Percentiles rank a stretch among this genome's conserved stretches.
These are phyloP conservation scores for Thymelicus sylvestris DNA, from an alignment of 2,888 invertebrate species.

Conservation along the genomic window DNA sequence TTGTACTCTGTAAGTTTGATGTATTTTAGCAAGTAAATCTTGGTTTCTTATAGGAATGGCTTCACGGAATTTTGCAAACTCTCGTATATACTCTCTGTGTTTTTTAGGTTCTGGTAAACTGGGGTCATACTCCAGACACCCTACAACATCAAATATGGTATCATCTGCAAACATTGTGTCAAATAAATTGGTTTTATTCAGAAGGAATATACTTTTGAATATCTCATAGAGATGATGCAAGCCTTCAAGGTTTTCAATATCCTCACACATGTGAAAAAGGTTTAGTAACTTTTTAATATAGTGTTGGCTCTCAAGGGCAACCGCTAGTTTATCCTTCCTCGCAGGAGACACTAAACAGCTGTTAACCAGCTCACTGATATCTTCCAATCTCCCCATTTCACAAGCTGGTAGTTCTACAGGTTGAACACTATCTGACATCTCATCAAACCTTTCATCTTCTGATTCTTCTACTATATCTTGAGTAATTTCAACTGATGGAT, in stretches of 20 bases:
- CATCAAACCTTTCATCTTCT: slow-evolving; percentile 98
- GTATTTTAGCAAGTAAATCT: slow-evolving; percentile 98
- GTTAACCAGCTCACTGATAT: slow-evolving; percentile 96
- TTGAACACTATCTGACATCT: slow-evolving; percentile 97
- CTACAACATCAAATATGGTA: slow-evolving; percentile 98
- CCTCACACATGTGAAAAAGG: slow-evolving; percentile 98
- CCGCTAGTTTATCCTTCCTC: slow-evolving; percentile 96
- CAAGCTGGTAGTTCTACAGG: slow-evolving; percentile 98
- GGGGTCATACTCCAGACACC: slow-evolving; percentile 99
- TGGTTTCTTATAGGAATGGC: slow-evolving; percentile 97
- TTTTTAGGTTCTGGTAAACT: slow-evolving; percentile 92
- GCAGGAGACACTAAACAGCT: slow-evolving; percentile 95
- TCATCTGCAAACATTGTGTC: slow-evolving; percentile 99
- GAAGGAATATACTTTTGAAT: slow-evolving; percentile 98
- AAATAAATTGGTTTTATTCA: slow-evolving; percentile 98
- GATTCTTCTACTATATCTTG: slow-evolving; percentile 98
- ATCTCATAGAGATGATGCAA: slow-evolving; percentile 98
- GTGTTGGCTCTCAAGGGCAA: slow-evolving; percentile 96
- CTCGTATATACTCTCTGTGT: slow-evolving; percentile 98
- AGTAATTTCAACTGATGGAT: slow-evolving; percentile 98
- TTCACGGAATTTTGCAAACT: slow-evolving; percentile 95
- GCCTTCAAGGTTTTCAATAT: slow-evolving; percentile 96
- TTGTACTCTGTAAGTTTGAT: slow-evolving; percentile 99
- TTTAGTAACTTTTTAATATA: slow-evolving; percentile 98
- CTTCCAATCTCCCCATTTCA: slow-evolving; percentile 96